These are phyloP conservation scores for Pyrrhosoma nymphula DNA, from an alignment of 2,888 invertebrate species.

Conservation along the genomic window DNA sequence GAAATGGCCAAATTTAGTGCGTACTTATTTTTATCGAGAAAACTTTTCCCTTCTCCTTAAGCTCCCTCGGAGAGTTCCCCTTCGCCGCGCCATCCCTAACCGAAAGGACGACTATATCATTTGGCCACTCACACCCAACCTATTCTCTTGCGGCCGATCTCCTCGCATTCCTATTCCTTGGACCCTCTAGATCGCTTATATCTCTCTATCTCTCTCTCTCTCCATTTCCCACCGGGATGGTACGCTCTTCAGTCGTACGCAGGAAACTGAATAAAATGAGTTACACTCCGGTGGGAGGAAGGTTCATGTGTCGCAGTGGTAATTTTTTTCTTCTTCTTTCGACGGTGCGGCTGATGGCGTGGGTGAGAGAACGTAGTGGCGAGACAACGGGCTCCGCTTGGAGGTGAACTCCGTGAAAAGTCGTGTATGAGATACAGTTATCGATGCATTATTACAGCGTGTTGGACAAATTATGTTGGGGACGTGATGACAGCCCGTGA, in stretches of 20 bases:
- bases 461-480: background rate
- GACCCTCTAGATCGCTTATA: background rate
- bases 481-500: too few species aligned
- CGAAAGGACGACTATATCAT: background rate
- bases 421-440: background rate
- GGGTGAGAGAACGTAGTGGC: background rate
- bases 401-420: background rate
- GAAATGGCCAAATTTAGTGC: constrained; percentile 30
- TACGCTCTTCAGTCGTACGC: background rate
- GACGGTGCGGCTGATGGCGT: background rate
- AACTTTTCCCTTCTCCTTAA: constrained; percentile 5
- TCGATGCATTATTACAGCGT: background rate
- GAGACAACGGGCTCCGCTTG: background rate
- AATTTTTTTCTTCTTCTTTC: background rate
- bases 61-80: background rate
- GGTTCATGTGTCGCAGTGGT: background rate
- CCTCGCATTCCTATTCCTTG: background rate
- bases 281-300: background rate
- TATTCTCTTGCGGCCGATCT: background rate
- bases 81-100: background rate
- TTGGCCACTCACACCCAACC: background rate
- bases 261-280: background rate
- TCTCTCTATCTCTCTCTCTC: background rate
- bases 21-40: constrained; percentile 19
- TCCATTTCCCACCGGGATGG: background rate